phyloP scores from a whole-genome alignment of 2,797 vertebrate genomes.

The Choloepus didactylus region DNA sequence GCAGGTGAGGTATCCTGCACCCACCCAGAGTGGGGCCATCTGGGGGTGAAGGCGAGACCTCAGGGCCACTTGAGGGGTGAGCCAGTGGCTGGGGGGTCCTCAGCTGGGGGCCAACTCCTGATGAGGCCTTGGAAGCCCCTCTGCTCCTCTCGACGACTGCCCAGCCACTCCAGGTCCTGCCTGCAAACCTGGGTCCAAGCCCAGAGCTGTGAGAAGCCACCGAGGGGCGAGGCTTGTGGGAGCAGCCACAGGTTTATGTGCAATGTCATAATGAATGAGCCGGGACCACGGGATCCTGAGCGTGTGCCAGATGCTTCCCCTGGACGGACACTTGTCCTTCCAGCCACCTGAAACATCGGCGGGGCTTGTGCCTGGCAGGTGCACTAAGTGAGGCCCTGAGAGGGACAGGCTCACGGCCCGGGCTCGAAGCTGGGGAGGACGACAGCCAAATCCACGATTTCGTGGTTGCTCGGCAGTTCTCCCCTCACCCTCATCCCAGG shows the following conservation, averaged over 20 bases:
- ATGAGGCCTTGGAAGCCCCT: not conserved
- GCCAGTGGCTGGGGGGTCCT: not conserved
- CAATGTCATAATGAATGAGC: no score
- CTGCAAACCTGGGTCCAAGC: not conserved
- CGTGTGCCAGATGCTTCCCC: accelerated
- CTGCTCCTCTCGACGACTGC: not conserved
- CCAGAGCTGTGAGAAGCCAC: not conserved
- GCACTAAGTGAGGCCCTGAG: not conserved
- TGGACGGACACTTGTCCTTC: not conserved
- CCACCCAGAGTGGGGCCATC: accelerated
- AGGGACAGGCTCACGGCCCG: not conserved
- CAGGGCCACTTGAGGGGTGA: no score
- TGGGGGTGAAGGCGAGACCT: accelerated
- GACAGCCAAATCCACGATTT: accelerated
- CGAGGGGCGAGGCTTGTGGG: not conserved
- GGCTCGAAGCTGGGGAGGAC: not conserved
- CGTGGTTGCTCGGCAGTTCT: not conserved
- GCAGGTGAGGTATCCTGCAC: accelerated
- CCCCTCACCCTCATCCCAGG: accelerated
- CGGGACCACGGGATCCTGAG: no score
- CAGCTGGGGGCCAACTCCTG: not conserved
- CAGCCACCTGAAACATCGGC: accelerated
- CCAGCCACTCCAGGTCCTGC: not conserved
- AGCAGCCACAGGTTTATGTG: not conserved
- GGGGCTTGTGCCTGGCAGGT: not conserved